Evolutionary conservation across 2,113 vertebrate genomes (phyloP).

Genomic region (Dicrurus megarhynchus): DNA sequence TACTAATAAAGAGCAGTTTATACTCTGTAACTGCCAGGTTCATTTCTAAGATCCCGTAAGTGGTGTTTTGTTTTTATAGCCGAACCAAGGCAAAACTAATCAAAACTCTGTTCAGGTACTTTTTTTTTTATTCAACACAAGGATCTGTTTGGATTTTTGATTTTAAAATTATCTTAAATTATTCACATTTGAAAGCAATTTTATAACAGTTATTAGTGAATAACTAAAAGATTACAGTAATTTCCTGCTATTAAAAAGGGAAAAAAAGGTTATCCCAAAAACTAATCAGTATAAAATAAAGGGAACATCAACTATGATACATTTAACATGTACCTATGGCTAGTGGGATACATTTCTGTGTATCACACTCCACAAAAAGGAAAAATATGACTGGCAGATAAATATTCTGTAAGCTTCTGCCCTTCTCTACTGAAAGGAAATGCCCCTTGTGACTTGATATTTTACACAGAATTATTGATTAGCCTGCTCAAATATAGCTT

Average conservation of each 20-base stretch:
- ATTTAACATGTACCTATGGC: neutral
- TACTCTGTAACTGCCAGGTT: neutral
- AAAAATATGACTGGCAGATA: neutral
- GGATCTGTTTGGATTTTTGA: neutral
- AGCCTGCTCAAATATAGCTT: neutral
- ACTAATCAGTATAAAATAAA: neutral
- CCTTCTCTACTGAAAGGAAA: neutral
- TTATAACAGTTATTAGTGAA: neutral
- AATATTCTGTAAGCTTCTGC: neutral
- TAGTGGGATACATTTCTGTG: neutral
- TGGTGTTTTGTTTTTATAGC: neutral
- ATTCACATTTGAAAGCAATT: neutral
- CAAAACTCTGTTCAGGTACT: neutral
- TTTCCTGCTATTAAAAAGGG: neutral
- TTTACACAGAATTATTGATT: neutral
- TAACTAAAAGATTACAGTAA: neutral
- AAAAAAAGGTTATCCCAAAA: neutral
- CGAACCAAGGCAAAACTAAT: neutral
- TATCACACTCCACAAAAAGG: neutral
- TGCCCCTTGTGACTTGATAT: neutral
- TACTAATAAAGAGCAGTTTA: neutral
- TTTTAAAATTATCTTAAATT: neutral
- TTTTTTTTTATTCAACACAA: neutral
- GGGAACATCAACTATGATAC: neutral
- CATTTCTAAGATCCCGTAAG: neutral